phyloP scores from a whole-genome alignment of 23 tunicate genomes.

The Diplosoma virens region DNA sequence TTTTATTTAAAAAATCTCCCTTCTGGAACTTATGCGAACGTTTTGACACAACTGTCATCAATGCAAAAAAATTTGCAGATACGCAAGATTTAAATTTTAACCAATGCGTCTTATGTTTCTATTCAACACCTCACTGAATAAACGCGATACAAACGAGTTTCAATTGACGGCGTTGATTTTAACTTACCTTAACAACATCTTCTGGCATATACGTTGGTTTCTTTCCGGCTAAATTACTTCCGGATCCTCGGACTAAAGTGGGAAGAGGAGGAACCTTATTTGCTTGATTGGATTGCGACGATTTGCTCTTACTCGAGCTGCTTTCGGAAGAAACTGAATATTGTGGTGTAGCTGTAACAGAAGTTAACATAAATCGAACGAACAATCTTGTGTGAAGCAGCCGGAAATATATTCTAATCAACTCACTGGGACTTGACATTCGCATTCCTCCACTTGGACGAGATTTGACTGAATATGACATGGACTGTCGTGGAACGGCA shows the following conservation, averaged over 20 bases:
- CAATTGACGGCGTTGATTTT: too few species aligned
- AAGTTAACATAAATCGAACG: not conserved
- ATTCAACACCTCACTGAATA: too few species aligned
- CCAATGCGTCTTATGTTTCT: too few species aligned
- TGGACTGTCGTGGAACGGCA: not conserved
- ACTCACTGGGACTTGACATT: slow-evolving; percentile 1
- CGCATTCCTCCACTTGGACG: slow-evolving; percentile 9
- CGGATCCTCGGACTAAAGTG: slow-evolving; percentile 67
- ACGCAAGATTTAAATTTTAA: too few species aligned
- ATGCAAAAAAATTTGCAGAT: too few species aligned
- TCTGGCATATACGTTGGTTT: slow-evolving; percentile 73
- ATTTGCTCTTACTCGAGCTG: slow-evolving; percentile 9
- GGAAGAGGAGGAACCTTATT: slow-evolving; percentile 79
- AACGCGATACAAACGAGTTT: too few species aligned
- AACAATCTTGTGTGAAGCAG: too few species aligned
- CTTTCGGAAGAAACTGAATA: not conserved
- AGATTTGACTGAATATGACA: not conserved
- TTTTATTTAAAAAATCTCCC: too few species aligned
- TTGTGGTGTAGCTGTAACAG: too few species aligned
- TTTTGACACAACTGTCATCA: too few species aligned
- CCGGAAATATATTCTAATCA: too few species aligned
- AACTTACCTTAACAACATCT: slow-evolving; percentile 70
- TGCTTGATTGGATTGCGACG: not conserved
- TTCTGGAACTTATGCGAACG: too few species aligned
- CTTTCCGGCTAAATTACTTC: slow-evolving; percentile 76